Evolutionary conservation across 2,888 invertebrate genomes (phyloP).

Genomic region (Xestia xanthographa): DNA sequence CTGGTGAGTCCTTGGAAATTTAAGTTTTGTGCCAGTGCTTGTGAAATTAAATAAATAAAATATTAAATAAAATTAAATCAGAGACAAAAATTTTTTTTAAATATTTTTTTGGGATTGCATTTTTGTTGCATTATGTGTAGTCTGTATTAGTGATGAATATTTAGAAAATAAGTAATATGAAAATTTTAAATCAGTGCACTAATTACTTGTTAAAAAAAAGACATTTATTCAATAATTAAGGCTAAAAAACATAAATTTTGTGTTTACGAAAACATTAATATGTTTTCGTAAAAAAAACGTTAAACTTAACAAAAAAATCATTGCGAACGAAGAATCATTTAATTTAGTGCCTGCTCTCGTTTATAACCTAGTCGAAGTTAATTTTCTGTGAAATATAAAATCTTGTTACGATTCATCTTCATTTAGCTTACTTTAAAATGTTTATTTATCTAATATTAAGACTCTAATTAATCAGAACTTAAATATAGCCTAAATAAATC

Average conservation of each 20-base stretch:
- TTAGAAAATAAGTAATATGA: not conserved
- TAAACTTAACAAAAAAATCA: too few species aligned
- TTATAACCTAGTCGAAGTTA: conserved; percentile 20
- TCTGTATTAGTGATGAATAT: not conserved
- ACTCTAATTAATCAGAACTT: conserved; percentile 20
- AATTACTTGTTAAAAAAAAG: not conserved
- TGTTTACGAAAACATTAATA: not conserved
- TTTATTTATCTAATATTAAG: not conserved
- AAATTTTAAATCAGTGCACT: conserved; percentile 1
- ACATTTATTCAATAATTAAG: not conserved
- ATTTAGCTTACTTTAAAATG: conserved; percentile 20
- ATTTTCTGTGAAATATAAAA: conserved; percentile 15
- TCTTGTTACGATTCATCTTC: conserved; percentile 30
- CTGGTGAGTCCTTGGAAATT: conserved; percentile 87
- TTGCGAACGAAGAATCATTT: conserved; percentile 5
- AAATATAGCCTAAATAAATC: conserved; percentile 20
- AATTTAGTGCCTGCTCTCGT: conserved; percentile 10
- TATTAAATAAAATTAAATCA: conserved; percentile 23
- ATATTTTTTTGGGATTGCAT: not conserved
- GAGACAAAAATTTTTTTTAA: conserved; percentile 13
- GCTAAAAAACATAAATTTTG: not conserved
- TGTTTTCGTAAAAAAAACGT: too few species aligned
- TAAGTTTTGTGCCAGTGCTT: conserved; percentile 69
- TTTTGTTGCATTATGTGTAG: conserved; percentile 6
- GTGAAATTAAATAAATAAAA: conserved; percentile 45